Base-by-base conservation (phyloP, 1,140 invertebrate species). In the Fopius arisanus region DNA sequence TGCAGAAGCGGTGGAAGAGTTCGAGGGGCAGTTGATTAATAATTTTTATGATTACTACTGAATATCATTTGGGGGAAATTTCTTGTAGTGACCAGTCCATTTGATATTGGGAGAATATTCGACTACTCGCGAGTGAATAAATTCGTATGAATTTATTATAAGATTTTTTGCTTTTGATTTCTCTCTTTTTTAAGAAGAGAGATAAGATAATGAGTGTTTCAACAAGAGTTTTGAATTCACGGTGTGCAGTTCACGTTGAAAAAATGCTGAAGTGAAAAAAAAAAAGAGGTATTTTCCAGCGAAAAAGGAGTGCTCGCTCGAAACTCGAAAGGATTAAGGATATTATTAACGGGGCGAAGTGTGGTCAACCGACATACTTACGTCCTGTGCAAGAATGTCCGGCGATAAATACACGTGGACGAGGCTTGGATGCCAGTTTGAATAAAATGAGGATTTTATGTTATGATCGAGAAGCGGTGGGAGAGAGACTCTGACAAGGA, bases 381-480 rank as follows among this genome's bases (percentile, higher is more conserved):
- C 77, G 81, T 82, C 81, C 79, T 78, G 62, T 77, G 67, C 77
- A 79, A 70, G 81, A 83, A 83, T 83, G 80, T 77, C 78, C 54
- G 78, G 76, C 79, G 81, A 83, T 83, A 83, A 83, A 83, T 83
- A 83, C 69, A 26, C 70, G 80, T 77, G 75, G 82, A 75, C 63
- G 75, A 67, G 67, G 28, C 62, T 65, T 70, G 68, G 63, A 71
- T 48, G 70, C 67, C 21, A 73, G 78, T 83, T 82, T 82, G 78
- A 84, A 84, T 84, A 84, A 84, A 84, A 82, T 83, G 79, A 81
- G 79, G 73, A 82, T 83, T 84, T 84, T 84, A 84, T 83, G 82
- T 80, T 78, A 79, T 77, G 79, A 83, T 81, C 75, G 68, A 59
- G 40, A 28, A 65, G 21, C 48, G 63, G 41, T 26, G 19, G 54